These are phyloP conservation scores for Cheirogaleus medius DNA, from an alignment of 2,113 vertebrate species.

Conservation along the genomic window DNA sequence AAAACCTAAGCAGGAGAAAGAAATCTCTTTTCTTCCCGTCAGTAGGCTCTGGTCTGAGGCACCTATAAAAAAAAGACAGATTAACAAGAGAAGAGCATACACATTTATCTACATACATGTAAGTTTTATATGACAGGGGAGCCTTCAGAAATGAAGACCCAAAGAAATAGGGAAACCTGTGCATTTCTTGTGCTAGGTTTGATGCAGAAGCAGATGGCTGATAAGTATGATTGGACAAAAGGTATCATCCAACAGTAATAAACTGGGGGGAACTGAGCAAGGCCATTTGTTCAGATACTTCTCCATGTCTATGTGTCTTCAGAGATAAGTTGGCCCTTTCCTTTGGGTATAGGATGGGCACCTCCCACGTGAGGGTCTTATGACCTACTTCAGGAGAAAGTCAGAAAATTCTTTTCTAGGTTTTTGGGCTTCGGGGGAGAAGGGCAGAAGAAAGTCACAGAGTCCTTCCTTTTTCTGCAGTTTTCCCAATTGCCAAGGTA, in stretches of 20 bases:
- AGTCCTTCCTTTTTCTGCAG: not conserved
- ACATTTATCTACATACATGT: not conserved
- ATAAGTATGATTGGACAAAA: not conserved
- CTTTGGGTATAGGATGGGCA: not conserved
- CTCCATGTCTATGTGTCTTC: not conserved
- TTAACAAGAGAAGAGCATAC: not conserved
- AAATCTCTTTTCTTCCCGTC: not conserved
- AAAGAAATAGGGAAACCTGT: not conserved
- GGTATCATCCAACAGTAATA: not conserved
- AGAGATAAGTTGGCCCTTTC: not conserved
- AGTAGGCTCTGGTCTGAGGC: not conserved
- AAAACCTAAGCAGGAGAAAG: not conserved
- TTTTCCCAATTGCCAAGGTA: not conserved
- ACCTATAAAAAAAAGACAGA: not conserved
- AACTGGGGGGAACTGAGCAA: not conserved
- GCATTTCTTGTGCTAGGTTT: not conserved
- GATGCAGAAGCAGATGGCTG: not conserved
- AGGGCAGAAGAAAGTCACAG: not conserved
- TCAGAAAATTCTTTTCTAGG: not conserved
- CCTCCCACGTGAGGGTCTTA: not conserved
- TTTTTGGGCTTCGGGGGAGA: not conserved
- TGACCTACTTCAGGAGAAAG: not conserved
- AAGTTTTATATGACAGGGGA: not conserved
- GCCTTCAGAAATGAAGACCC: not conserved
- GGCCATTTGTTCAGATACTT: not conserved